A percentile compares a stretch with the other conserved stretches of the same genome.
phyloP scores from a whole-genome alignment of 2,113 vertebrate genomes.

The Lasiurus borealis region DNA sequence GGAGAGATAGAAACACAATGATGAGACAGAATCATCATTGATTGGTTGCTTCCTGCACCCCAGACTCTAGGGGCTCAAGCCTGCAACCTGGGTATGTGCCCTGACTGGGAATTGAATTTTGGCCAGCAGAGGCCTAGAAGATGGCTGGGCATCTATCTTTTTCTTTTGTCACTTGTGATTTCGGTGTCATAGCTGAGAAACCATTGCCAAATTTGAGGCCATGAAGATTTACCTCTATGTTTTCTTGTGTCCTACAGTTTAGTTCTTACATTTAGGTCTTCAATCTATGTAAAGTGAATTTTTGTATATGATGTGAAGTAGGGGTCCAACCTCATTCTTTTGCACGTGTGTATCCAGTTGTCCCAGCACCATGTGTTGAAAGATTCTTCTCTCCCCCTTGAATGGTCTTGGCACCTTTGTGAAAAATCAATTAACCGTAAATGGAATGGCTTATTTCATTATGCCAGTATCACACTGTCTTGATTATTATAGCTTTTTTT shows the following conservation, averaged over 20 bases:
- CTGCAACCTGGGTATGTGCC: no score
- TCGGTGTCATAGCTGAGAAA: background rate
- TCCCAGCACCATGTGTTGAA: background rate
- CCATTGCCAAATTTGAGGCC: background rate
- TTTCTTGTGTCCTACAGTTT: conserved; percentile 42
- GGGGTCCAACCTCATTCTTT: background rate
- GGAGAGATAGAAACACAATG: no score
- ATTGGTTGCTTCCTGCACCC: no score
- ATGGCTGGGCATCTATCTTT: background rate
- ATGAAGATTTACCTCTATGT: background rate
- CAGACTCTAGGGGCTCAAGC: no score
- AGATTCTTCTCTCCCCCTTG: background rate
- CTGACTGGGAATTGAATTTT: no score
- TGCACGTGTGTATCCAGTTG: background rate
- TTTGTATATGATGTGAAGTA: conserved; percentile 37
- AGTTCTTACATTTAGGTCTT: background rate
- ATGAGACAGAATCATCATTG: no score
- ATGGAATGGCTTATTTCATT: background rate
- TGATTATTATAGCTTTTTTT: background rate
- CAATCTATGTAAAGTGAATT: background rate
- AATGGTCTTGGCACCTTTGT: background rate
- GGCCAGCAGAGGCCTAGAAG: no score
- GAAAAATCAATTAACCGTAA: background rate
- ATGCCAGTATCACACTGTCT: background rate
- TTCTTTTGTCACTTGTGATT: background rate